These are phyloP conservation scores for Sorex araneus DNA, from an alignment of 2,113 vertebrate genomes.

Conservation along the genomic window DNA sequence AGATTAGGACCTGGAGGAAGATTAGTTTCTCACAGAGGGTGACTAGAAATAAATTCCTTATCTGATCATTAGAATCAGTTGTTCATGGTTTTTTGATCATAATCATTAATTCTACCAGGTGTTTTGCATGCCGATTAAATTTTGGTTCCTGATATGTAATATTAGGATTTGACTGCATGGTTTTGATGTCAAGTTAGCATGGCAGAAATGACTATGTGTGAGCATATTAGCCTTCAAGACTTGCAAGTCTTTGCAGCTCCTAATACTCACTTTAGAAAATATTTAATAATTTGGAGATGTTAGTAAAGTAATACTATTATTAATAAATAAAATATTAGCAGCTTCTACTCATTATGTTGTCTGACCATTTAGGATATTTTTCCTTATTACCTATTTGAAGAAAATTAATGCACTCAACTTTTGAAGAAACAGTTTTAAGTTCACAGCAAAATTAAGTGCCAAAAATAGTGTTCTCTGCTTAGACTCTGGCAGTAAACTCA, in stretches of 20 bases:
- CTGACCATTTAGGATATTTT: not conserved
- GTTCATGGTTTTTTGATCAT: conserved; percentile 86
- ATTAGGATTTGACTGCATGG: conserved; percentile 82
- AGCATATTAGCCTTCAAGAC: not conserved
- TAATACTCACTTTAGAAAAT: conserved; percentile 31
- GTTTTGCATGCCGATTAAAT: conserved; percentile 74
- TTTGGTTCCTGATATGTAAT: conserved; percentile 16
- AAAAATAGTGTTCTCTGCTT: not conserved
- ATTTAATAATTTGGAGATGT: conserved; percentile 21
- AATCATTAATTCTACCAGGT: conserved; percentile 87
- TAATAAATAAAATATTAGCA: conserved; percentile 3
- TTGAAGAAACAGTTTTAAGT: not conserved
- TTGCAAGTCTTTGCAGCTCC: not conserved
- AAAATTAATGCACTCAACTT: not conserved
- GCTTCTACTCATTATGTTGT: not conserved
- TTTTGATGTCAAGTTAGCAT: conserved; percentile 74
- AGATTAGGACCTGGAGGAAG: conserved; percentile 87
- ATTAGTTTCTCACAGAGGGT: conserved; percentile 85
- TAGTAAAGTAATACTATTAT: conserved; percentile 7
- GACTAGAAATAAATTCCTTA: conserved; percentile 85
- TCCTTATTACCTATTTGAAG: not conserved
- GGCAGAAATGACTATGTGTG: conserved; percentile 52
- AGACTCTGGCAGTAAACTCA: not conserved
- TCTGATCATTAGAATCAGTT: conserved; percentile 87
- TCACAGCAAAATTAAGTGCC: not conserved